A percentile compares a stretch with the other conserved stretches of the same genome.
Conservation (phyloP, 2,113 vertebrate genomes). For the Sardina pilchardus region DNA sequence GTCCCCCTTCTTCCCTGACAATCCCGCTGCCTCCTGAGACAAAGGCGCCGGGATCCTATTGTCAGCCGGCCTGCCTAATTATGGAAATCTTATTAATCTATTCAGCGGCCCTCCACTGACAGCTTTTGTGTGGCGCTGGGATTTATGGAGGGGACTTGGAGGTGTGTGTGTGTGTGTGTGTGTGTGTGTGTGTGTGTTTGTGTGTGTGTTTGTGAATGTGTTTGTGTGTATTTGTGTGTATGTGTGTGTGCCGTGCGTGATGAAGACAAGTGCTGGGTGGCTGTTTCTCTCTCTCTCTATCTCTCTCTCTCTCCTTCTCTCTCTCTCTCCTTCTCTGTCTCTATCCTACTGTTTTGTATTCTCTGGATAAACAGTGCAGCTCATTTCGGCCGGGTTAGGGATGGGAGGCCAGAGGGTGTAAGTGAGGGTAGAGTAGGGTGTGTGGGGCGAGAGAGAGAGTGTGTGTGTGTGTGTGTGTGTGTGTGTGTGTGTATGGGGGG, state of each 20-base stretch:
- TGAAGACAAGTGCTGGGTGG: constrained; percentile 56
- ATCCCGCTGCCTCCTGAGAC: constrained; percentile 82
- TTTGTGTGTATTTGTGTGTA: constrained; percentile 35
- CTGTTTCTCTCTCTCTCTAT: neutral
- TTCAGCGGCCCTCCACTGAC: constrained; percentile 75
- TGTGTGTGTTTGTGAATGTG: constrained; percentile 31
- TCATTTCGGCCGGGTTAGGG: neutral
- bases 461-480: neutral
- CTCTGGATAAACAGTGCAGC: neutral
- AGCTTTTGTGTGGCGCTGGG: constrained; percentile 73
- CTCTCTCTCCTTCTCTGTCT: neutral
- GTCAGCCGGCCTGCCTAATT: constrained; percentile 83
- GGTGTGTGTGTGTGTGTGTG: constrained; percentile 35
- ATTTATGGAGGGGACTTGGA: constrained; percentile 72
- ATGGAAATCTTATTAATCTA: constrained; percentile 99
- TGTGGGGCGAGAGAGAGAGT: neutral
- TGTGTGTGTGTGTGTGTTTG: constrained; percentile 50
- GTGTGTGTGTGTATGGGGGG: neutral
- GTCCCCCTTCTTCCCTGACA: constrained; percentile 72
- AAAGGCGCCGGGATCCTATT: constrained; percentile 91
- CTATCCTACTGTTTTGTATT: constrained; percentile 2
- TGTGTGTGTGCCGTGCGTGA: constrained; percentile 45
- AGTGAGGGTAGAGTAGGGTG: neutral
- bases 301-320: neutral
- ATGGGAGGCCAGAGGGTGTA: neutral